Conservation (phyloP, 2,888 invertebrate genomes). For the Eumacrocentrus americanus region DNA sequence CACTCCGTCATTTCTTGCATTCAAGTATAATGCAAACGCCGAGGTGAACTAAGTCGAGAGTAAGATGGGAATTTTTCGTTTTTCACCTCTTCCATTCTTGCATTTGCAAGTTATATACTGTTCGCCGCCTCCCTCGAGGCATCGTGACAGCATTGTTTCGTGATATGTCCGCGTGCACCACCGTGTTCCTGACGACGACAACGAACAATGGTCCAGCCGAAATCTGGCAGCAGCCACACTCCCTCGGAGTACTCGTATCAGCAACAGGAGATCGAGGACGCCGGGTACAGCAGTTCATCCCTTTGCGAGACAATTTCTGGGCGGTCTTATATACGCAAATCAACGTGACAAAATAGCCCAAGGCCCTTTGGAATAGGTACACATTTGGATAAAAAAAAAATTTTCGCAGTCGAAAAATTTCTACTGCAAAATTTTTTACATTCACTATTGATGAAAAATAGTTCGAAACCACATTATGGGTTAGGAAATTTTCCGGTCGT, state of each 20-base stretch:
- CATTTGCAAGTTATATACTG: constrained; percentile 4
- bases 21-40: neutral
- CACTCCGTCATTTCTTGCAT: constrained; percentile 4
- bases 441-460: too few species aligned
- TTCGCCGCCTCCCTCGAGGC: constrained; percentile 27
- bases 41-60: neutral
- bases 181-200: constrained; percentile 29
- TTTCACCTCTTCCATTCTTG: constrained; percentile 2
- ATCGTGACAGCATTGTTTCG: constrained; percentile 34
- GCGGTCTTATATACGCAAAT: too few species aligned
- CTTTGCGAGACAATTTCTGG: neutral
- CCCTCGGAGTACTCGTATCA: constrained; percentile 19
- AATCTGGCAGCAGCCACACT: constrained; percentile 19
- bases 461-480: too few species aligned
- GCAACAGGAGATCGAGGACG: constrained; percentile 6
- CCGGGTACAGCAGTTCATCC: neutral
- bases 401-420: too few species aligned
- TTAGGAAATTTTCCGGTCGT: too few species aligned
- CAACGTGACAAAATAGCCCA: too few species aligned
- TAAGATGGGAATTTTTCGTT: constrained; percentile 14
- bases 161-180: constrained; percentile 31
- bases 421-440: too few species aligned
- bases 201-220: constrained; percentile 35
- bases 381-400: too few species aligned
- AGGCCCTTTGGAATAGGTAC: too few species aligned